Evolutionary conservation across 2,888 invertebrate genomes (phyloP).

Genomic region (Leucophenga montana): DNA sequence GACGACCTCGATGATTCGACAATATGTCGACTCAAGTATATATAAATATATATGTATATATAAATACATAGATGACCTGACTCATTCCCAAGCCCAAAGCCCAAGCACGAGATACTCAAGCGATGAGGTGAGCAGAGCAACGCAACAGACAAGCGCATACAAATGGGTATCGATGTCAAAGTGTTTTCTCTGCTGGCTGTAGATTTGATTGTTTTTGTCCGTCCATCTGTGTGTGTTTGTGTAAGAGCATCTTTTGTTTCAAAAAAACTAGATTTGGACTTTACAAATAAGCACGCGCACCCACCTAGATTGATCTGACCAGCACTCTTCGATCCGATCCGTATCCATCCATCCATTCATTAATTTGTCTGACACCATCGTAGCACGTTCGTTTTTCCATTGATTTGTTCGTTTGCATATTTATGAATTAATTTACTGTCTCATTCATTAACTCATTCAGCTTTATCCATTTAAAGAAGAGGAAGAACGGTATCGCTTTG

Average conservation of each 20-base stretch:
- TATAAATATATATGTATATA: not conserved
- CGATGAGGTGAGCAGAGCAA: too few relatives aligned
- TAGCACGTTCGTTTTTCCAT: slow-evolving; percentile 6
- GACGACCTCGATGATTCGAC: slow-evolving; percentile 7
- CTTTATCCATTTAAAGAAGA: slow-evolving; percentile 43
- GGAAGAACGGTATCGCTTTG: not conserved
- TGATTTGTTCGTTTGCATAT: slow-evolving; percentile 45
- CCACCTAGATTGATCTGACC: not conserved
- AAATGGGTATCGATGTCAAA: not conserved
- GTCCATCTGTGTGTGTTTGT: slow-evolving; percentile 2
- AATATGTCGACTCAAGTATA: not conserved
- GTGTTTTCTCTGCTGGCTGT: not conserved
- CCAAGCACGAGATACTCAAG: not conserved
- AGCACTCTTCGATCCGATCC: not conserved
- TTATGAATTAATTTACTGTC: slow-evolving; percentile 47
- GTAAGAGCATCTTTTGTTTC: not conserved
- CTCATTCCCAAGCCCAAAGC: not conserved
- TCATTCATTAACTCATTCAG: slow-evolving; percentile 46
- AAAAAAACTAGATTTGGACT: not conserved
- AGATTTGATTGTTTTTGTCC: not conserved
- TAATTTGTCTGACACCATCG: not conserved
- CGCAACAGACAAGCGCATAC: too few relatives aligned
- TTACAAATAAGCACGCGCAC: not conserved
- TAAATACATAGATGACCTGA: not conserved
- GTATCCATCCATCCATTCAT: slow-evolving; percentile 12